Percentiles rank a stretch among this genome's conserved stretches.
These are phyloP conservation scores for Eidolon dupreanum DNA, from an alignment of 2,797 vertebrate genomes.

Conservation along the genomic window DNA sequence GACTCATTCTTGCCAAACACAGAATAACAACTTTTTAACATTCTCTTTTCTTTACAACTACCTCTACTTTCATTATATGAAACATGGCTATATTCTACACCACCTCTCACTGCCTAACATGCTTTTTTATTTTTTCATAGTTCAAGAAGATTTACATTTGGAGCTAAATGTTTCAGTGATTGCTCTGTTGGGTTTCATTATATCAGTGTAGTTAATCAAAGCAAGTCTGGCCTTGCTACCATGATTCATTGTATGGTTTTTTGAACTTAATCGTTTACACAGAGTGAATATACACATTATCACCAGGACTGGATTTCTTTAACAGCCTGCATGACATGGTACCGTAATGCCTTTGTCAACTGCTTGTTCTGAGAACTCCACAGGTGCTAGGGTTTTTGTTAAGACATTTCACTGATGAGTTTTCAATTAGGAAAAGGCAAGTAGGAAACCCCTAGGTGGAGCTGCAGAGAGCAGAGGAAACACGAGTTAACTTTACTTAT, in stretches of 20 bases:
- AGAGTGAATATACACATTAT: slow-evolving; percentile 88
- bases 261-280: slow-evolving; percentile 86
- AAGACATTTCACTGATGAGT: slow-evolving; percentile 61
- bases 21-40: slow-evolving; percentile 86
- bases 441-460: background rate
- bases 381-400: slow-evolving; percentile 66
- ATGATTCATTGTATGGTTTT: slow-evolving; percentile 86
- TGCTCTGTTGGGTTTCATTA: slow-evolving; percentile 91
- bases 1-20: slow-evolving; percentile 87
- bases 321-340: slow-evolving; percentile 78
- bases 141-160: slow-evolving; percentile 90
- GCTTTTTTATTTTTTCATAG: slow-evolving; percentile 84
- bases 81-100: slow-evolving; percentile 87
- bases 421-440: slow-evolving; percentile 42
- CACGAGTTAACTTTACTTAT: slow-evolving; percentile 3
- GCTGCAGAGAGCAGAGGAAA: slow-evolving; percentile 11
- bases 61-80: slow-evolving; percentile 85
- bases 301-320: slow-evolving; percentile 80
- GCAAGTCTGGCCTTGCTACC: slow-evolving; percentile 85
- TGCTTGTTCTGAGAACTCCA: slow-evolving; percentile 53
- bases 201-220: slow-evolving; percentile 89
- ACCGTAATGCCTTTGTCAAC: slow-evolving; percentile 82
- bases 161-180: slow-evolving; percentile 90
- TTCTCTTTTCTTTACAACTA: slow-evolving; percentile 82
- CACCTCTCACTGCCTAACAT: slow-evolving; percentile 84